phyloP scores from a whole-genome alignment of 2,113 vertebrate genomes.

The Pogonocichla stellata region DNA sequence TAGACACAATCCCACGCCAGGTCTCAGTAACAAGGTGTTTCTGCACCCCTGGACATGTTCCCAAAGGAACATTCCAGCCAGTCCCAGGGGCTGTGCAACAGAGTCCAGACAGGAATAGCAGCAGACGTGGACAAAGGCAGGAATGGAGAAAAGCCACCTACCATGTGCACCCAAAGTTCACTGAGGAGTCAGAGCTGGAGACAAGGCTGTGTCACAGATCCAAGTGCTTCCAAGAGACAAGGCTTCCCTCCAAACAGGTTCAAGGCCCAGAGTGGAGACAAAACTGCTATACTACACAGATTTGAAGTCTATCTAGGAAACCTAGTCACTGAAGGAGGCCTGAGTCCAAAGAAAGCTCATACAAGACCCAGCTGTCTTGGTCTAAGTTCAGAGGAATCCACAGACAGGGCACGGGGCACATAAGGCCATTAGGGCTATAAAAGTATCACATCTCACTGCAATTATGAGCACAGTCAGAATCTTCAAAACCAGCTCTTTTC shows the following conservation, averaged over 20 bases:
- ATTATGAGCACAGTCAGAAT: not conserved
- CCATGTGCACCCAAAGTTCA: not conserved
- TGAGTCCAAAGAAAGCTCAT: not conserved
- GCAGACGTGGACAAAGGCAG: not conserved
- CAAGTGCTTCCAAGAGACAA: not conserved
- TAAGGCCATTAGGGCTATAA: not conserved
- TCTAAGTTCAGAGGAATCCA: not conserved
- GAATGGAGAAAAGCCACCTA: not conserved
- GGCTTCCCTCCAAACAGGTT: not conserved
- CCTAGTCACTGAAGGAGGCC: accelerated
- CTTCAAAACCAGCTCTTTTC: not conserved
- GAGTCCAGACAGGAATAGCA: not conserved
- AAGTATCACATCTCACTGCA: not conserved
- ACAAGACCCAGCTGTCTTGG: not conserved
- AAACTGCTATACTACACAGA: not conserved
- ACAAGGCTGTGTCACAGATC: not conserved
- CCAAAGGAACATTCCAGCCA: not conserved
- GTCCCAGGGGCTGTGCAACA: not conserved
- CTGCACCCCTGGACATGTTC: no score
- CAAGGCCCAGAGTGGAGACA: not conserved
- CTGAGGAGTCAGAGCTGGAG: not conserved
- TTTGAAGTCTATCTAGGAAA: not conserved
- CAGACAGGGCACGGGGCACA: accelerated
- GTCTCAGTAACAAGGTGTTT: not conserved
- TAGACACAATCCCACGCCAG: not conserved